Evolutionary conservation across 2,113 vertebrate species (phyloP).

Genomic region (Xerus inauris): DNA sequence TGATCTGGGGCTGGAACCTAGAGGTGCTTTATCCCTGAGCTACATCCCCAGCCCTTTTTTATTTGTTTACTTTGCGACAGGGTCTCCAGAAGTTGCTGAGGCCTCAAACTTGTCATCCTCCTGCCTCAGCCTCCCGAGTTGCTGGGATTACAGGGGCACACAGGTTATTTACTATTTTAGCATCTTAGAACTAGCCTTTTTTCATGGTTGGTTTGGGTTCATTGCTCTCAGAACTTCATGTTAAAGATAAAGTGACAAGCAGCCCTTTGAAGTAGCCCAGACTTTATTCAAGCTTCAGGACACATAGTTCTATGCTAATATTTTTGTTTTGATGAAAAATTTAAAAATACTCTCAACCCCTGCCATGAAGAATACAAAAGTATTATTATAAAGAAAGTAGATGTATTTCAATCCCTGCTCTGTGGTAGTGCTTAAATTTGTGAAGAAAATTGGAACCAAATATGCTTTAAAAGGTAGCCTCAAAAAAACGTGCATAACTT

Average conservation of each 20-base stretch:
- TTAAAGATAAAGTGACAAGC: not conserved
- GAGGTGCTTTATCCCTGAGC: too few relatives aligned
- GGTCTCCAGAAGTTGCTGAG: too few relatives aligned
- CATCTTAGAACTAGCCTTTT: not conserved
- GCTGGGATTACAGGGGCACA: too few relatives aligned
- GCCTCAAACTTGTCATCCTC: too few relatives aligned
- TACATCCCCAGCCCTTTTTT: too few relatives aligned
- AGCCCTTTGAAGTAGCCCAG: not conserved
- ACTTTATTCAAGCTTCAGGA: not conserved
- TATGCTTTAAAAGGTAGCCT: not conserved
- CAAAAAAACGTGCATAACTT: not conserved
- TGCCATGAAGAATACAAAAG: constrained; percentile 49
- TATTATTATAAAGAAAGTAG: constrained; percentile 60
- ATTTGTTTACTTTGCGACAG: too few relatives aligned
- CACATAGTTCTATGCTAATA: not conserved
- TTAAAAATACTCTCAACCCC: constrained; percentile 1
- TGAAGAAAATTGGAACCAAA: constrained; percentile 19
- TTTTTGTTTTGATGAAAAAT: constrained; percentile 70
- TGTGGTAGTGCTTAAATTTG: not conserved
- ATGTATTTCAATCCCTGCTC: not conserved
- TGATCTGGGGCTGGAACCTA: too few relatives aligned
- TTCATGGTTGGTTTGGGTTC: not conserved
- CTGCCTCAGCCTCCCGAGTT: too few relatives aligned
- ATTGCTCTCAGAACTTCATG: not conserved
- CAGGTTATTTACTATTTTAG: too few relatives aligned